Evolutionary conservation across 2,888 invertebrate species (phyloP).

Genomic region (Epistrophella euchroma): DNA sequence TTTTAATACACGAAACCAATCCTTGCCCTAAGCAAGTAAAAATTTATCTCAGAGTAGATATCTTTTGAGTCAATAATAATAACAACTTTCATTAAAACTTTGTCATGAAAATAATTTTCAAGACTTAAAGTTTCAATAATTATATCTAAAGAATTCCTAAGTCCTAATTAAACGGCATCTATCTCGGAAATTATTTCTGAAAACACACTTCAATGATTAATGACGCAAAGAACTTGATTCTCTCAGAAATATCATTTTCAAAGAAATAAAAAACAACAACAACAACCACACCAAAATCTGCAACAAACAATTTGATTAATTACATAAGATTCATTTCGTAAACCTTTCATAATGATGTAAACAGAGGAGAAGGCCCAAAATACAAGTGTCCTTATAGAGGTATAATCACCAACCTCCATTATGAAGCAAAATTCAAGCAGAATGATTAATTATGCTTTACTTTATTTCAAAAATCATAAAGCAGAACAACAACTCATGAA

Average conservation of each 20-base stretch:
- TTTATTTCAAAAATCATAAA: constrained; percentile 6
- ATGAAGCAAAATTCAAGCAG: not conserved
- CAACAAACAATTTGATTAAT: constrained; percentile 11
- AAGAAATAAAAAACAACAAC: not conserved
- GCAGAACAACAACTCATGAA: not conserved
- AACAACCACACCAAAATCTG: not conserved
- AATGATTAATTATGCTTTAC: not conserved
- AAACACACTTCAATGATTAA: not conserved
- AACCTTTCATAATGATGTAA: constrained; percentile 8
- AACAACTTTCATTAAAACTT: no score
- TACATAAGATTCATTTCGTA: not conserved
- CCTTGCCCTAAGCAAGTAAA: no score
- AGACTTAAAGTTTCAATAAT: not conserved
- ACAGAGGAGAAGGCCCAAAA: not conserved
- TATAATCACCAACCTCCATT: not conserved
- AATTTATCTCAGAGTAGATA: no score
- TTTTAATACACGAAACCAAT: no score
- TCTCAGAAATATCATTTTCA: not conserved
- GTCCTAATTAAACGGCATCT: not conserved
- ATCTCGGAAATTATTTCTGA: not conserved
- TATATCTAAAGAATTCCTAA: not conserved
- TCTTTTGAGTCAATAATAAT: no score
- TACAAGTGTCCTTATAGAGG: not conserved
- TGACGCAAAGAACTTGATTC: not conserved
- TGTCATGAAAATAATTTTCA: no score